A percentile compares a stretch with the other conserved stretches of the same genome.
Evolutionary conservation across 2,113 vertebrate species (phyloP).

Genomic region (Megalops atlanticus): DNA sequence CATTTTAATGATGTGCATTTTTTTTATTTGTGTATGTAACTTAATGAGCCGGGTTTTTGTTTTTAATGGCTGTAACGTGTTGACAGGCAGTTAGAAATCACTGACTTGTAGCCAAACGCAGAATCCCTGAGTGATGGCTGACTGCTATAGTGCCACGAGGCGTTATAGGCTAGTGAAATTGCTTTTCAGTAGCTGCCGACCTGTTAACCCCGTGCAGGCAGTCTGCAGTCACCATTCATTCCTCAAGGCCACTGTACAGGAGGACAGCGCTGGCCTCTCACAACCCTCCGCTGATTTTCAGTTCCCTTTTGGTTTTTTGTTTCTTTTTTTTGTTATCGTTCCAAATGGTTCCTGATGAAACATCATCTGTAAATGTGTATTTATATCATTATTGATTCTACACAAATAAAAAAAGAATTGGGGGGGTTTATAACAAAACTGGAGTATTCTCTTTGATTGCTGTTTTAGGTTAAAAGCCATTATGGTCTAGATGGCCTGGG

Average conservation of each 20-base stretch:
- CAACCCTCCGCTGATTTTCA: neutral
- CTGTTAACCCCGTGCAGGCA: neutral
- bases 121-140: neutral
- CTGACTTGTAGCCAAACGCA: conserved; percentile 17
- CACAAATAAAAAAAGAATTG: conserved; percentile 44
- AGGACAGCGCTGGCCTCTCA: neutral
- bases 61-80: conserved; percentile 18
- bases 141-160: neutral
- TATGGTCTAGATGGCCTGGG: neutral
- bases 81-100: neutral
- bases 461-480: neutral
- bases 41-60: neutral
- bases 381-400: conserved; percentile 43
- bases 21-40: conserved; percentile 11
- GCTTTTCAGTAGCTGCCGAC: neutral
- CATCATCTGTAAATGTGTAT: conserved; percentile 46
- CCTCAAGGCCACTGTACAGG: neutral
- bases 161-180: neutral
- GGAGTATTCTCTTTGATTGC: conserved; percentile 19
- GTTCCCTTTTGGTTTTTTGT: conserved; percentile 31
- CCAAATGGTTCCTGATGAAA: conserved; percentile 36
- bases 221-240: neutral
- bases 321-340: conserved; percentile 38
- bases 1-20: conserved; percentile 23
- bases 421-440: conserved; percentile 53